Evolutionary conservation across 2,797 vertebrate species (phyloP), one percentile per base, ranked within the genome.

Genomic region (Cetoscarus ocellatus): DNA sequence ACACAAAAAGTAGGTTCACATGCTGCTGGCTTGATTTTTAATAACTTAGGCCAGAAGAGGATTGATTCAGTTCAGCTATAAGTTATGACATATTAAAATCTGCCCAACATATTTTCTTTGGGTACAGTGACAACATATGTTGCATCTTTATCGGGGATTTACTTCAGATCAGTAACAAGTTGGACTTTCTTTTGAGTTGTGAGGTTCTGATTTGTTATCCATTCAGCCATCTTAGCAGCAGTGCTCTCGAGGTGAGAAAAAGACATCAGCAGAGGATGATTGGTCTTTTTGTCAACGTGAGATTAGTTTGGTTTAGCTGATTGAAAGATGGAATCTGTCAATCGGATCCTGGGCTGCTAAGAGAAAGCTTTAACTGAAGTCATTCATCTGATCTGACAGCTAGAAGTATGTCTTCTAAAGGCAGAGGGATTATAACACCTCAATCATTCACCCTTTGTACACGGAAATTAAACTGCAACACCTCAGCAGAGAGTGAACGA

Each of bases 241-340:
- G 8, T 34, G 18, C 50, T 34, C 7, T 1, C 27, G 45, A 35
- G 14, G 15, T 43, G 12, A n/a, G 34, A 57, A 12, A 51, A 12
- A 48, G 49, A 52, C 15, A 19, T 50, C 45, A 48, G 43, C 5
- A 11, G 19, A 45, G 15, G 4, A 19, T 66, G 51, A 61, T 71
- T 13, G 35, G 8, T 72, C 17, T 50, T 61, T 63, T 64, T 73
- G 39, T 73, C 19, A 1, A 36, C 8, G 39, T 6, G 9, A 40
- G 61, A 56, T 56, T 52, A 63, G 14, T 39, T n/a, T 8, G 40
- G 3, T 48, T 49, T 15, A 1, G n/a, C 18, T 45, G 40, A 70
- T 63, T 75, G 52, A 77, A 66, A 67, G 61, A 77, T 67, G 17
- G 36, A 50, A 75, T 70, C 56, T 42, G 4, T 39, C 10, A 52